phyloP scores from a whole-genome alignment of 2,113 vertebrate species.

The Lutjanus erythropterus region DNA sequence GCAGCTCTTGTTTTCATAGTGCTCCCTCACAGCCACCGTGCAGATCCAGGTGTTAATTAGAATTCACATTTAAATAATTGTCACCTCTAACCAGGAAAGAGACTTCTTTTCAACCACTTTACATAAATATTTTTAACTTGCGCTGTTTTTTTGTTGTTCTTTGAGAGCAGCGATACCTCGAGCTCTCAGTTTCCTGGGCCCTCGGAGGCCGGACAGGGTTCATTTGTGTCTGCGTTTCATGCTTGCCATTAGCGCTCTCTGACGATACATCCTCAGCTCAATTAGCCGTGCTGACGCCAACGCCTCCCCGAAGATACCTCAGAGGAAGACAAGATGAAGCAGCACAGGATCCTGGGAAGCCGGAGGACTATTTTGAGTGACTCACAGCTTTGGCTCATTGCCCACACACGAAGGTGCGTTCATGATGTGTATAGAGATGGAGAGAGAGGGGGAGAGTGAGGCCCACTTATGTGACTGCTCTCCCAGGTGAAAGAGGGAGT shows the following conservation, averaged over 20 bases:
- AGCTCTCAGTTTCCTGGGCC: not conserved
- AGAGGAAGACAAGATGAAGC: conserved; percentile 50
- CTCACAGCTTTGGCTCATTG: conserved; percentile 41
- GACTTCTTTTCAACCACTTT: not conserved
- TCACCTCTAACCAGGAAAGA: not conserved
- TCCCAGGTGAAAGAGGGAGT: conserved; percentile 8
- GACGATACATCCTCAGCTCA: conserved; percentile 45
- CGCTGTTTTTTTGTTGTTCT: not conserved
- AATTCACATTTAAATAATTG: not conserved
- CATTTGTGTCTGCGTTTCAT: conserved; percentile 11
- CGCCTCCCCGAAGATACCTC: conserved; percentile 29
- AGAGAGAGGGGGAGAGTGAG: not conserved
- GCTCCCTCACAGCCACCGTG: not conserved
- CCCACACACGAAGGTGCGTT: conserved; percentile 42
- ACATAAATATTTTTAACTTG: not conserved
- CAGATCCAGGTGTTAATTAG: not conserved
- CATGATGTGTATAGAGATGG: not conserved
- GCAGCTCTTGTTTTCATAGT: not conserved
- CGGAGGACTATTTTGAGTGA: conserved; percentile 42
- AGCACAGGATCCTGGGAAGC: conserved; percentile 27
- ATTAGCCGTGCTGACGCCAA: conserved; percentile 39
- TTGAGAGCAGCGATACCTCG: not conserved
- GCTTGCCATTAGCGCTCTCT: conserved; percentile 18
- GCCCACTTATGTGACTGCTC: conserved; percentile 16
- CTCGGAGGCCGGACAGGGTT: conserved; percentile 26